Conservation (phyloP, 2,888 invertebrate genomes). For the Drosophila rubida region DNA sequence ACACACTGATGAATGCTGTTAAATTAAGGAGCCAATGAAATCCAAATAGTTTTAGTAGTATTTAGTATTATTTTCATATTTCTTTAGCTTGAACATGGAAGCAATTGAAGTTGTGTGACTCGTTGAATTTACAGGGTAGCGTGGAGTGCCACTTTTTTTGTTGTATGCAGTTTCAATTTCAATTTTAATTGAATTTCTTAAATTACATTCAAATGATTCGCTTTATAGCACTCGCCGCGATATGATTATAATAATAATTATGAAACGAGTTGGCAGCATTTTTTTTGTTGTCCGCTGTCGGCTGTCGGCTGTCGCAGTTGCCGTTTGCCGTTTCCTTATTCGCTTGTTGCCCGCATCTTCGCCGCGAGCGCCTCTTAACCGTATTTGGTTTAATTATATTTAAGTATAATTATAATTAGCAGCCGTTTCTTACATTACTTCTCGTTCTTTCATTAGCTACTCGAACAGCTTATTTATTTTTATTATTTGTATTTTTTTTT, state of each 20-base stretch:
- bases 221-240: constrained; percentile 38
- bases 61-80: no score
- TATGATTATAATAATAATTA: constrained; percentile 48
- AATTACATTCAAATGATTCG: constrained; percentile 50
- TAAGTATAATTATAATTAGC: constrained; percentile 26
- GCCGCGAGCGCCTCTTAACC: neutral
- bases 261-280: constrained; percentile 30
- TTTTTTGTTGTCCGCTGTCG: constrained; percentile 25
- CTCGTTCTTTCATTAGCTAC: constrained; percentile 14
- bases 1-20: no score
- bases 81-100: no score
- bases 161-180: constrained; percentile 44
- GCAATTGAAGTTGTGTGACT: no score
- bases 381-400: constrained; percentile 28
- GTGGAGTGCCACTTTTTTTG: constrained; percentile 1
- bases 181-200: constrained; percentile 60
- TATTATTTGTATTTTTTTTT: neutral
- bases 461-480: constrained; percentile 3
- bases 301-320: constrained; percentile 21
- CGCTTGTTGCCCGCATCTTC: neutral
- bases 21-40: no score
- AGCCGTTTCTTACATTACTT: constrained; percentile 11
- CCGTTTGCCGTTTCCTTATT: constrained; percentile 43
- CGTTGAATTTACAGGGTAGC: neutral
- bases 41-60: no score